Conservation (phyloP, 2,113 vertebrate species). For the Pluvianellus socialis region DNA sequence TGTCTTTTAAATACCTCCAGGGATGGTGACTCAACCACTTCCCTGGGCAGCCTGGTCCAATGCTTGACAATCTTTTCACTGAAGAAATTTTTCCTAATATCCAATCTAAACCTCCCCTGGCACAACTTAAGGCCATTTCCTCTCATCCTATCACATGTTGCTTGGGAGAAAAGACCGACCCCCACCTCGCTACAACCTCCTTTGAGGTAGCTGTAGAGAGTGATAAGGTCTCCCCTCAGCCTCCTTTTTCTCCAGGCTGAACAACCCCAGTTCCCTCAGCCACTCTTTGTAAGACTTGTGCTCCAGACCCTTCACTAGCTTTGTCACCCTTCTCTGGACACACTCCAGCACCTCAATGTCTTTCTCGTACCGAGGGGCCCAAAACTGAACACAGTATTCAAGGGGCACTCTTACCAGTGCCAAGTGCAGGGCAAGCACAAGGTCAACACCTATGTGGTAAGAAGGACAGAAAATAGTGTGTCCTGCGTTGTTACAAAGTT, state of each 20-base stretch:
- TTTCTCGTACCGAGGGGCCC: neutral
- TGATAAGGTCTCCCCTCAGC: neutral
- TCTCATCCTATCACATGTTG: neutral
- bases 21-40: neutral
- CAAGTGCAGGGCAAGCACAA: fast-evolving
- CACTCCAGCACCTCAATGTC: neutral
- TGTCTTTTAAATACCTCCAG: neutral
- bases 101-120: neutral
- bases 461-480: neutral
- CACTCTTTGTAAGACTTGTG: neutral
- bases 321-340: neutral
- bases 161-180: neutral
- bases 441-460: neutral
- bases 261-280: neutral
- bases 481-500: neutral
- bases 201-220: neutral
- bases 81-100: neutral
- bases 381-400: neutral
- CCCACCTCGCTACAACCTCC: neutral
- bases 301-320: neutral
- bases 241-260: neutral
- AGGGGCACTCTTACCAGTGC: neutral
- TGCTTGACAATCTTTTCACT: neutral
- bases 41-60: neutral
- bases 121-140: neutral